Base-by-base conservation (phyloP, 2,113 vertebrate species). In the Fregata magnificens region DNA sequence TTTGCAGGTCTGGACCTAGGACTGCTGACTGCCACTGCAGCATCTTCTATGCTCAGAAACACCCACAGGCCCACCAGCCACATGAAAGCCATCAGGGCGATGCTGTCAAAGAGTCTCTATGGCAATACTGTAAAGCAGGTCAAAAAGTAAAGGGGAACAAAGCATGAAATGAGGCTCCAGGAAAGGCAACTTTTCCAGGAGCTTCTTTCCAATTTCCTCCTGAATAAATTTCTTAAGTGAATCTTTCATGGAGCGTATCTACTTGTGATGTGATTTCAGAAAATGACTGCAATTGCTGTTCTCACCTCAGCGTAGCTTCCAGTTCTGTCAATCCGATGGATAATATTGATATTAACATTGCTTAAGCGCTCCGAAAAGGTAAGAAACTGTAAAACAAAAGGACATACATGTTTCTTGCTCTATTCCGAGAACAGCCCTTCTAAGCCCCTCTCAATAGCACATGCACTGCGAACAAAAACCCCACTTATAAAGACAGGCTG, bases 351-450 rank as follows among this genome's bases (percentile, higher is more conserved):
- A 93, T 99, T 99, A 73, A 99, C 98, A 96, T 99, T 99, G 50
- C 98, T 98, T n/a, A 99, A 97, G 52, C 99, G 98, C 93, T 99
- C 99, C 5, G 99, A 99, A 97, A 99, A 99, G 10, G 99, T 99
- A 82, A 99, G 99, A 98, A 99, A 99, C 99, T 99, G 96, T 3
- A 95, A 92, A 93, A 71, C 24, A 89, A 90, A 78, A 96, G 42
- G 34, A 44, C 11, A 67, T 7, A 55, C 4, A 10, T 1, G 6
- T 63, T 59, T 80, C 36, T 66, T 15, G 53, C 25, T 74, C 20
- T 25, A 0, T 83, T 74, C 31, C 32, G 11, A 76, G 22, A 67
- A 38, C 0, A 3, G 17, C 5, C 8, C 22, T 81, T 82, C 36
- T 15, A 55, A 63, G 32, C 8, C 17, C 18, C 55, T 74, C 17